phyloP scores from a whole-genome alignment of 2,113 vertebrate genomes.

The Haemorhous mexicanus region DNA sequence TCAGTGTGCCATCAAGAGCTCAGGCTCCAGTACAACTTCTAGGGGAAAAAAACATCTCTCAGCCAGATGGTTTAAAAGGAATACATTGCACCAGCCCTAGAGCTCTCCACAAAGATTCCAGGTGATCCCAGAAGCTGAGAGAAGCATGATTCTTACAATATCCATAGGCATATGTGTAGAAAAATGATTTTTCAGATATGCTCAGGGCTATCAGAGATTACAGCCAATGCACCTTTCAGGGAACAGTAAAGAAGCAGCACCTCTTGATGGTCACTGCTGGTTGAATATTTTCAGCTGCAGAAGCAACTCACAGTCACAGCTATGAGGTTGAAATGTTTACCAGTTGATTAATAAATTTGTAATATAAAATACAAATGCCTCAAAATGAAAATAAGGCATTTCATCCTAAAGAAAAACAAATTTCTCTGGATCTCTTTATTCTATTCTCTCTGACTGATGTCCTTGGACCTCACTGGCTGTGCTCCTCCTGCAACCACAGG shows the following conservation, averaged over 20 bases:
- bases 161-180: neutral
- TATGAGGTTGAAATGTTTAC: neutral
- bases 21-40: neutral
- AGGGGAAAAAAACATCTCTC: neutral
- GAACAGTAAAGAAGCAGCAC: neutral
- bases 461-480: neutral
- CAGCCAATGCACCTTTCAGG: neutral
- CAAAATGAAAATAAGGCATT: neutral
- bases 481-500: neutral
- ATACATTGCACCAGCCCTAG: neutral
- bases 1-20: neutral
- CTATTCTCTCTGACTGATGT: neutral
- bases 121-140: neutral
- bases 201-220: neutral
- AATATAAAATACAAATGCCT: neutral
- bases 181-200: neutral
- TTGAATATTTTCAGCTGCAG: neutral
- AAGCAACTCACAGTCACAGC: neutral
- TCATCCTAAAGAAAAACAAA: neutral
- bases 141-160: neutral
- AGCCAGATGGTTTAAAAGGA: neutral
- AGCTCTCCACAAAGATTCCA: neutral
- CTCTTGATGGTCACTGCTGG: neutral
- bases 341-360: neutral
- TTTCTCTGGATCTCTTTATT: neutral